Evolutionary conservation across 2,797 vertebrate genomes (phyloP).

Genomic region (Tapirus indicus): DNA sequence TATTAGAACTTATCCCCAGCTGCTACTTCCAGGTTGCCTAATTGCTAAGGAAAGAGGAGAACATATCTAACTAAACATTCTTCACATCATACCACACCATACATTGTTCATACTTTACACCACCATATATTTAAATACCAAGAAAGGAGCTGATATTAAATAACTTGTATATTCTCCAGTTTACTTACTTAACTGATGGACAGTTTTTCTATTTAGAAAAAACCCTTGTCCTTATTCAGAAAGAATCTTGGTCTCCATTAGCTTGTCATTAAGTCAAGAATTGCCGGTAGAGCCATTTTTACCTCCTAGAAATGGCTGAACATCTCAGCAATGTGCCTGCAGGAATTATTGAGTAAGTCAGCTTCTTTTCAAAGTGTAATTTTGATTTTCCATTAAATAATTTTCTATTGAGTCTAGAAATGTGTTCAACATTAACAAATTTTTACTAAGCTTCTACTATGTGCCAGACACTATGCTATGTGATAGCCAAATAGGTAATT

Average conservation of each 20-base stretch:
- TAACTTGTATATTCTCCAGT: neutral
- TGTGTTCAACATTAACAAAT: neutral
- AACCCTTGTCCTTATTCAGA: neutral
- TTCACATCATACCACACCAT: neutral
- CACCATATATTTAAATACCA: neutral
- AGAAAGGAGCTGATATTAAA: constrained; percentile 24
- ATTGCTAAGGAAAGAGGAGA: neutral
- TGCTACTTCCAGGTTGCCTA: neutral
- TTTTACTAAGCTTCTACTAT: constrained; percentile 17
- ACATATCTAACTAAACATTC: neutral
- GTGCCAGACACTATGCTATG: neutral
- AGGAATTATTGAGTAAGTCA: neutral
- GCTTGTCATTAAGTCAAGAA: neutral
- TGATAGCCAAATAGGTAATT: neutral
- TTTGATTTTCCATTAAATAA: constrained; percentile 27
- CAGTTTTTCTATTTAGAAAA: neutral
- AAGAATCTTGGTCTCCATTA: neutral
- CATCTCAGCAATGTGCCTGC: neutral
- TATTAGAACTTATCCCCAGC: neutral
- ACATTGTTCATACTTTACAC: neutral
- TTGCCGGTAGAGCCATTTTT: neutral
- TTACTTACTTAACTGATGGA: neutral
- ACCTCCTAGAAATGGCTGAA: neutral
- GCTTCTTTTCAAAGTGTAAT: neutral
- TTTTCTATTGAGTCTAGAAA: neutral